Evolutionary conservation across 2,888 invertebrate genomes (phyloP).

Genomic region (Nysson spinosus): DNA sequence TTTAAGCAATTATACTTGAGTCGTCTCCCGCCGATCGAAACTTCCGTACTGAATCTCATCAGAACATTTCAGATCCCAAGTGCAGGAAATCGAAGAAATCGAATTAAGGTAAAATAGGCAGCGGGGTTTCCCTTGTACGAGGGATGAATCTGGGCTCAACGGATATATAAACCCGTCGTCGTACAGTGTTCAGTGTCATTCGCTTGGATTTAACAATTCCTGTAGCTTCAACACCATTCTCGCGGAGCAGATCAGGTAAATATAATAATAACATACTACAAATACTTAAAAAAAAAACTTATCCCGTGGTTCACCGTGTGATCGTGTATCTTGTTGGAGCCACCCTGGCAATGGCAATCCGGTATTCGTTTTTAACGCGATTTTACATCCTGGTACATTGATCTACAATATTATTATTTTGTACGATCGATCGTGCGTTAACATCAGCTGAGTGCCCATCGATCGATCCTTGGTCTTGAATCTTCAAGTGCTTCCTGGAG

Average conservation of each 20-base stretch:
- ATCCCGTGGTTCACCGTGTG: background rate
- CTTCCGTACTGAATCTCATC: slow-evolving; percentile 25
- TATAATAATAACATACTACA: too few relatives aligned
- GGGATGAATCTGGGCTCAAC: slow-evolving; percentile 57
- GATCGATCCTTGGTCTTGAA: slow-evolving; percentile 55
- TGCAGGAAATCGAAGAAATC: slow-evolving; percentile 59
- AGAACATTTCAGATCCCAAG: slow-evolving; percentile 28
- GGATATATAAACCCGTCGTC: slow-evolving; percentile 60
- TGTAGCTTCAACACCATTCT: slow-evolving; percentile 45
- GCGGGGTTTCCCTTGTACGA: slow-evolving; percentile 58
- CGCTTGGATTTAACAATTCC: slow-evolving; percentile 55
- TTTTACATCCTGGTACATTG: slow-evolving; percentile 10
- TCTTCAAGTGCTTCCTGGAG: slow-evolving; percentile 51
- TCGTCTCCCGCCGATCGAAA: slow-evolving; percentile 33
- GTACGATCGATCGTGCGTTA: slow-evolving; percentile 22
- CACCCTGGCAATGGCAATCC: background rate
- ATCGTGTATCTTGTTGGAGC: background rate
- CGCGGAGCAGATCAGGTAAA: slow-evolving; percentile 47
- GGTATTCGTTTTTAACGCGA: background rate
- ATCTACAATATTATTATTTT: slow-evolving; percentile 15
- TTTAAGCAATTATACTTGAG: slow-evolving; percentile 15
- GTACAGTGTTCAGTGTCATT: slow-evolving; percentile 52
- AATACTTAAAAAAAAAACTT: too few relatives aligned
- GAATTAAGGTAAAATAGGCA: slow-evolving; percentile 54
- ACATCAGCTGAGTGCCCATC: slow-evolving; percentile 20